Base-by-base conservation (phyloP, 2,113 vertebrate species). In the Arizona elegans region DNA sequence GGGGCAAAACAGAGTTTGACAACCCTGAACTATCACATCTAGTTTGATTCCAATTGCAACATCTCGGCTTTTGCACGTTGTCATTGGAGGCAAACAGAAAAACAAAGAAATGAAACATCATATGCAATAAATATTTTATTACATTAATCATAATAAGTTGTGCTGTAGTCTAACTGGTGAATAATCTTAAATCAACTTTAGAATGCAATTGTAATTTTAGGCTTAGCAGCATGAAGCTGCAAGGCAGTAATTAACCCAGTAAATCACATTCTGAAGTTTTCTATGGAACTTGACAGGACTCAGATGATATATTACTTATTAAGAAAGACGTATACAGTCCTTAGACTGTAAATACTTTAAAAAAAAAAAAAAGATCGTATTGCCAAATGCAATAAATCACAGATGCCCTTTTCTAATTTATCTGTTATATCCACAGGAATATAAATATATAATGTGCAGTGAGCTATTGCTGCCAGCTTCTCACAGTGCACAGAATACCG, bases 221-320 rank as follows among this genome's bases (percentile, higher is more conserved):
- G 95, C 96, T 96, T 95, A 97, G 96, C 95, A 96, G 96, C 96
- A 96, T 90, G 95, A 96, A 96, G 93, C 96, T 96, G 96, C 94
- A 97, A 91, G 95, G 96, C 95, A 94, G 92, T 98, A 98, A 98
- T 98, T 98, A 98, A 97, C 95, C 95, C 94, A 97, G 97, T 98
- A 98, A 97, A 98, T 98, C 97, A 97, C 91, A 88, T 33, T 93
- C 90, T 94, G 92, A 95, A 96, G 96, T 96, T 95, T 94, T 95
- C 95, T 95, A 95, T 90, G 93, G 89, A 95, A 90, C 92, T 94
- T 97, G 97, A 97, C 96, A 97, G 94, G 9, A 0, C 70, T 94
- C 93, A 59, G 87, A 5, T 97, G 97, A 98, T 97, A 96, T 87
- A 98, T 85, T 96, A 96, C 96, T 97, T 97, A 97, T 97, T 81